phyloP scores from a whole-genome alignment of 2,797 vertebrate genomes.

The Pachyuromys duprasi region DNA sequence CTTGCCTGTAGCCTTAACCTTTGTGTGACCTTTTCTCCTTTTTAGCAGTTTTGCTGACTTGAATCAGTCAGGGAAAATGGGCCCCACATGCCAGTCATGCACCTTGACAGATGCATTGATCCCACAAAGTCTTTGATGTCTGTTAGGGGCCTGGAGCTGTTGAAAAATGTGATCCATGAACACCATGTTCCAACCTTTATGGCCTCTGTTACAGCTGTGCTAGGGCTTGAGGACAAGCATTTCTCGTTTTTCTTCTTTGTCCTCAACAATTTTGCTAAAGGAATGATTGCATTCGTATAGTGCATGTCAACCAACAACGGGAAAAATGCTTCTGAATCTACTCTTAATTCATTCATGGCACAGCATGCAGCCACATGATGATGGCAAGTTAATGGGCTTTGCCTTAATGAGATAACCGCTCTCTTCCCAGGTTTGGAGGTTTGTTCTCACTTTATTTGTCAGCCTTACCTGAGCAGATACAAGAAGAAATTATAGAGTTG shows the following conservation, averaged over 20 bases:
- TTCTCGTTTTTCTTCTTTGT: conserved; percentile 5
- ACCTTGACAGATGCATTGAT: neutral
- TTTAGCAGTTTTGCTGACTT: neutral
- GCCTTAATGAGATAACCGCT: conserved; percentile 85
- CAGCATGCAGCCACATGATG: conserved; percentile 80
- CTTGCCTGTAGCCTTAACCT: neutral
- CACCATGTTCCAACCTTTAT: neutral
- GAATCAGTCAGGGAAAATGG: neutral
- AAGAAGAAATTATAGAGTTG: conserved; percentile 71
- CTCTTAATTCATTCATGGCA: conserved; percentile 86
- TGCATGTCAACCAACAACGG: conserved; percentile 76
- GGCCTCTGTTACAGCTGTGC: conserved; percentile 6
- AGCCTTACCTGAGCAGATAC: conserved; percentile 73
- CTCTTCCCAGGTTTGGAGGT: conserved; percentile 79
- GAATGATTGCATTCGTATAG: conserved; percentile 69
- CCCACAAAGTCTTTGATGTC: conserved; percentile 11
- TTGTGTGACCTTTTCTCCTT: neutral
- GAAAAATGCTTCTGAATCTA: conserved; percentile 81
- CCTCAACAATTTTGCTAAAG: conserved; percentile 43
- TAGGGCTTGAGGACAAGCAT: neutral
- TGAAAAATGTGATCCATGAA: neutral
- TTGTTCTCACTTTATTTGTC: conserved; percentile 83
- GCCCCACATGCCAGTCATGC: neutral
- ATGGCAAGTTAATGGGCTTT: conserved; percentile 85
- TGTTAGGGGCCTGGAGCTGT: neutral